Evolutionary conservation across 2,888 invertebrate species (phyloP), one percentile per base, ranked within the genome.

Genomic region (Agriopis marginaria): DNA sequence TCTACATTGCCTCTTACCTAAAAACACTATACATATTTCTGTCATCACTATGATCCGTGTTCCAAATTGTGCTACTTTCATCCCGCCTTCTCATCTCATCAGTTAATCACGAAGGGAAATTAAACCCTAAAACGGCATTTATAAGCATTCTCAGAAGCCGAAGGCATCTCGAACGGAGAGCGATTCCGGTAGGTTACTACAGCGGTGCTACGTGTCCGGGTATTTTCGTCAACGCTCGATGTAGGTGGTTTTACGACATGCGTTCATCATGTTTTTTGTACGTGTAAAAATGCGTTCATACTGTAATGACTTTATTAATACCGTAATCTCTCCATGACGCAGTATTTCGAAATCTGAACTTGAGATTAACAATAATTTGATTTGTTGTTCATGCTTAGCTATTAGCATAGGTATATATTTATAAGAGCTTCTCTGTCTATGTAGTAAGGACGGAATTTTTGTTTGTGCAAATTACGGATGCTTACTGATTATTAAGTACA

Each of bases 221-320:
- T 89, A 86, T 88, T 86, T 86, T 82, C 69, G 82, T 85, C 81
- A 80, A 76, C 78, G 73, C 75, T 76, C 77, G 72, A 81, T 82
- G 83, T 86, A 82, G 83, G 84, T 83, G 80, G 78, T 75, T 84
- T 83, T 79, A 82, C 80, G 82, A 82, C 80, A 80, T 74, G 77
- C 77, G 73, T 82, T 77, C 78, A 75, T 83, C 76, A 82, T 74
- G 74, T 73, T 78, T 76, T 77, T 76, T 72, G 73, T 75, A 77
- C 75, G 71, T 63, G 68, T 76, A 73, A 74, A 55, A 76, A 75
- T 73, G 76, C 70, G 72, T 78, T 77, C 75, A 78, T 75, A 76
- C 75, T 74, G 71, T 78, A 79, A 79, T 78, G 71, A 76, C 74
- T 80, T 78, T 76, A 77, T 76, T 77, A 75, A 77, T 73, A 72